phyloP scores from a whole-genome alignment of 2,797 vertebrate species.

The Remorina albescens region DNA sequence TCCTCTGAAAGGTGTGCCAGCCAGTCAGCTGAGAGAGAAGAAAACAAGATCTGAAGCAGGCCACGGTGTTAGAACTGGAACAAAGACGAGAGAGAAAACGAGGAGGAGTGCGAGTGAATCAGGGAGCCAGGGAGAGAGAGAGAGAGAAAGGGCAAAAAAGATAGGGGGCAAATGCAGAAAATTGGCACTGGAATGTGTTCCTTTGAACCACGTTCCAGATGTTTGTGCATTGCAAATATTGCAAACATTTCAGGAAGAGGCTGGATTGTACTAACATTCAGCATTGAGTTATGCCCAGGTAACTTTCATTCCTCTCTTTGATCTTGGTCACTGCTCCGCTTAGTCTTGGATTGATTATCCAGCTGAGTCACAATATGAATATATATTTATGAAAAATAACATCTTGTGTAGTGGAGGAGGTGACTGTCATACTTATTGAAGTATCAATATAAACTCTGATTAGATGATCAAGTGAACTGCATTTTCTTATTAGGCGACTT shows the following conservation, averaged over 20 bases:
- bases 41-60: constrained; percentile 64
- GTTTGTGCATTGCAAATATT: constrained; percentile 73
- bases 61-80: constrained; percentile 53
- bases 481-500: constrained; percentile 44
- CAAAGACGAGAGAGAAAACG: constrained; percentile 56
- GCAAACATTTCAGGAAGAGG: constrained; percentile 42
- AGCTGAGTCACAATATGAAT: background rate
- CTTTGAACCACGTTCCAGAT: constrained; percentile 74
- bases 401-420: background rate
- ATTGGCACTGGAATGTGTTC: constrained; percentile 41
- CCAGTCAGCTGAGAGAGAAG: constrained; percentile 80
- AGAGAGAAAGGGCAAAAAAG: constrained; percentile 1
- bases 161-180: constrained; percentile 34
- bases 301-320: constrained; percentile 36
- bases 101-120: constrained; percentile 27
- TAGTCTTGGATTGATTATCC: background rate
- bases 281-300: constrained; percentile 24
- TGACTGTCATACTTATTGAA: background rate
- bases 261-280: constrained; percentile 31
- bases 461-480: background rate
- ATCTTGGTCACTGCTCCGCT: background rate
- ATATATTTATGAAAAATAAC: background rate
- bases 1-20: constrained; percentile 76
- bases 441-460: background rate
- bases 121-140: constrained; percentile 26